Evolutionary conservation across 2,888 invertebrate genomes (phyloP).

Genomic region (Diarsia mendica): DNA sequence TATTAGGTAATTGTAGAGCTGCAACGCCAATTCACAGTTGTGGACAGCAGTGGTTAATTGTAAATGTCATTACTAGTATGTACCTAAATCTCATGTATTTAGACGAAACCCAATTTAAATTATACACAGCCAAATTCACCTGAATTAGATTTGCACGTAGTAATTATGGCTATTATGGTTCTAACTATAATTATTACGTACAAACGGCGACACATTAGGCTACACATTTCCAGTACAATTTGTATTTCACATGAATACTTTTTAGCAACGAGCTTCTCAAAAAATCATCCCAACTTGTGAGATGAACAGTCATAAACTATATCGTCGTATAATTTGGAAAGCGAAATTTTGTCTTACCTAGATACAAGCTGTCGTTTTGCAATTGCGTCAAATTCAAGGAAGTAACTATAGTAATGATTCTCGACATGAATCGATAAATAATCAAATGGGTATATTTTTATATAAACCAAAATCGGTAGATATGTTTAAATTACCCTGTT

Average conservation of each 20-base stretch:
- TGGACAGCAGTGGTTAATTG: conserved; percentile 14
- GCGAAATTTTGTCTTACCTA: no score
- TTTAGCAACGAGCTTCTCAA: not conserved
- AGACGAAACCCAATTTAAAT: conserved; percentile 46
- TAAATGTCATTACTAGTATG: not conserved
- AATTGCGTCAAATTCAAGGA: no score
- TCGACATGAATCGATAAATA: no score
- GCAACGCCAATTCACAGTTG: not conserved
- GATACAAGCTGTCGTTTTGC: no score
- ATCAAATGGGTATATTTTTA: no score
- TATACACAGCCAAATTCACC: conserved; percentile 12
- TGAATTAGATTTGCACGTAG: conserved; percentile 26
- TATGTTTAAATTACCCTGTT: no score
- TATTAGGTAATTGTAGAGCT: not conserved
- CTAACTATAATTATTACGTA: not conserved
- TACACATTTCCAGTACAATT: no score
- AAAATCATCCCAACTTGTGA: no score
- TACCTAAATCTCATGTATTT: not conserved
- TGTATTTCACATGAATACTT: no score
- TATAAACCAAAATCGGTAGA: no score
- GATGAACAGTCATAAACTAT: not conserved
- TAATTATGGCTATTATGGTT: conserved; percentile 9
- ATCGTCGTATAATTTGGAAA: not conserved
- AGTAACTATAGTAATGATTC: no score
- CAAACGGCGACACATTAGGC: no score